These are phyloP conservation scores for Omphaloscelis lunosa DNA, from an alignment of 2,888 invertebrate species.

Conservation along the genomic window DNA sequence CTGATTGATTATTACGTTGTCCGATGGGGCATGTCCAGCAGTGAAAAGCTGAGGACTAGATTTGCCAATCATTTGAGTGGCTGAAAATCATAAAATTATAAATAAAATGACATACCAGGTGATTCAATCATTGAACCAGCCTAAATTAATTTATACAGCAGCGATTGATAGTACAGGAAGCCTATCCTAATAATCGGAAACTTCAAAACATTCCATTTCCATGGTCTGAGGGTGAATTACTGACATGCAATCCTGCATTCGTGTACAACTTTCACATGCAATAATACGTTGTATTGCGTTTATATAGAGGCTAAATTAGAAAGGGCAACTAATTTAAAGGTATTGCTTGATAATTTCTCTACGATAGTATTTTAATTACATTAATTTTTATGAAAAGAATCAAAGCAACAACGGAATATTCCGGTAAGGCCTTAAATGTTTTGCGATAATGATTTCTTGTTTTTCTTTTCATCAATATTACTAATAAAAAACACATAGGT, in stretches of 20 bases:
- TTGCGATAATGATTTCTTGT: slow-evolving; percentile 1
- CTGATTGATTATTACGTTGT: background rate
- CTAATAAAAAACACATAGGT: slow-evolving; percentile 14
- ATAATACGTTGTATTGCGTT: slow-evolving; percentile 35
- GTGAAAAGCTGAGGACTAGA: background rate
- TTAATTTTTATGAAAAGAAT: slow-evolving; percentile 2
- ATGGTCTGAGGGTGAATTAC: background rate
- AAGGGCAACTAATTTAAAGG: slow-evolving; percentile 43
- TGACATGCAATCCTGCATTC: slow-evolving; percentile 21
- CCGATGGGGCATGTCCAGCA: background rate
- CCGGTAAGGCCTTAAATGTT: slow-evolving; percentile 5
- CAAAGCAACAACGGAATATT: slow-evolving; percentile 10
- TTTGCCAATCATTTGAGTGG: background rate
- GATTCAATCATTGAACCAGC: background rate
- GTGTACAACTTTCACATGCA: slow-evolving; percentile 41
- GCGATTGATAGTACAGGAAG: background rate
- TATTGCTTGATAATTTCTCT: background rate
- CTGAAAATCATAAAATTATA: background rate
- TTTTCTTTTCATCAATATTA: slow-evolving; percentile 11
- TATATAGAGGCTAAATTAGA: slow-evolving; percentile 28
- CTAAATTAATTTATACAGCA: background rate
- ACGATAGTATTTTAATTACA: background rate
- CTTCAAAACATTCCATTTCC: slow-evolving; percentile 24
- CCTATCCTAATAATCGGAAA: background rate
- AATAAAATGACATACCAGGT: background rate